Evolutionary conservation across 2,888 invertebrate species (phyloP).

Genomic region (Syritta pipiens): DNA sequence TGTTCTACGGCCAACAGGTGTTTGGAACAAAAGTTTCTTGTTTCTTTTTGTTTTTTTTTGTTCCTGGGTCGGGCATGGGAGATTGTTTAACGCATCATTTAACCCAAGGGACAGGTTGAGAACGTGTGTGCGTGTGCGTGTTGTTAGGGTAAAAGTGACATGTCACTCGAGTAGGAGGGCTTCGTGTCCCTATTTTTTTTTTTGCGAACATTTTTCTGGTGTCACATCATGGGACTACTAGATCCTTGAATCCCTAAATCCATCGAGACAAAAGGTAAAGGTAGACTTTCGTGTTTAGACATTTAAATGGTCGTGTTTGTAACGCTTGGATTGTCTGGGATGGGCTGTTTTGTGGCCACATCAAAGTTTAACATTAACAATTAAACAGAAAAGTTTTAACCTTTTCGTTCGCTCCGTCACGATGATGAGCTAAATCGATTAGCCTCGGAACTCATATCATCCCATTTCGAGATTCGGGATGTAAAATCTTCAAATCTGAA

Average conservation of each 20-base stretch:
- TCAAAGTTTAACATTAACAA: too few relatives aligned
- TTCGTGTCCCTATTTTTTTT: slow-evolving; percentile 13
- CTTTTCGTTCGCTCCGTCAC: too few relatives aligned
- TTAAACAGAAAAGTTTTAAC: not conserved
- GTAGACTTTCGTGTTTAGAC: slow-evolving; percentile 15
- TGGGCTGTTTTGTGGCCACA: too few relatives aligned
- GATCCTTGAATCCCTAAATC: too few relatives aligned
- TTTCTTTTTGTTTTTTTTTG: not conserved
- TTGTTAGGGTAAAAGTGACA: slow-evolving; percentile 10
- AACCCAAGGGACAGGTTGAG: slow-evolving; percentile 37
- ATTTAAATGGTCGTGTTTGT: slow-evolving; percentile 27
- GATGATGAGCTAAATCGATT: too few relatives aligned
- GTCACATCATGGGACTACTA: not conserved
- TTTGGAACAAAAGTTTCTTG: slow-evolving; percentile 13
- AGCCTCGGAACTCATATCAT: too few relatives aligned
- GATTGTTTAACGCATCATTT: slow-evolving; percentile 54
- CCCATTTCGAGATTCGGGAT: too few relatives aligned
- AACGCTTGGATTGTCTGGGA: too few relatives aligned
- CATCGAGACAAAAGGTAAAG: not conserved
- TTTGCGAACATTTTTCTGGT: not conserved
- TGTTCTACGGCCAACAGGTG: slow-evolving; percentile 51
- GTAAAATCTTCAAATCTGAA: too few relatives aligned
- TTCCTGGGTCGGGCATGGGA: not conserved
- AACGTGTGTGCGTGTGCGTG: slow-evolving; percentile 1
- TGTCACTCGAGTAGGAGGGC: slow-evolving; percentile 3